Base-by-base conservation (phyloP, 2,888 invertebrate species). In the Rugalucina vietnamica region DNA sequence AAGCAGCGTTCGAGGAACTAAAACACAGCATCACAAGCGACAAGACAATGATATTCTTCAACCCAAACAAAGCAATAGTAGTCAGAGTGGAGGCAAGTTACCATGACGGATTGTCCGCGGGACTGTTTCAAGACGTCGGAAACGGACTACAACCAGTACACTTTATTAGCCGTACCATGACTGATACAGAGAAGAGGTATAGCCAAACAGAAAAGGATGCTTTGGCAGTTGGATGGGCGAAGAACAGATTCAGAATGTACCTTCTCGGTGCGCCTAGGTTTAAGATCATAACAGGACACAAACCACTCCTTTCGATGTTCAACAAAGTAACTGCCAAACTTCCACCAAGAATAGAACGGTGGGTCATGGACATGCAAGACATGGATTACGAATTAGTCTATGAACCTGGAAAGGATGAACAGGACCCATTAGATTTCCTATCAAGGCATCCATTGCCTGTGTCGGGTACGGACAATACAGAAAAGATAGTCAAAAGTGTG, bases 351-450 rank as follows among this genome's bases (percentile, higher is more conserved):
- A 81, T 75, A 60, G 18, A 82, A 71, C 54, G 69, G 29, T 79
- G 83, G 74, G 65, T 79, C 4, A 79, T 79, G 79, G 57, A 72
- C 24, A 73, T 81, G 65, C 81, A 84, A 34, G 76, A 81, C 60
- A 60, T 84, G 18, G 84, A 84, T 69, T 81, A 34, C 69, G 81
- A 84, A 71, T 18, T 84, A 21, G 39, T 77, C 39, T 84, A 84
- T 72, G 81, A 84, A 74, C 84, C 84, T 77, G 85, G 79, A n/a
- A 82, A 79, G 54, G 78, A 79, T 43, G 82, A 78, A 39, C n/a
- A 21, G 39, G 78, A 82, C 49, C 79, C 82, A 60, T 27, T 82
- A n/a, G 74, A 79, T 54, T 82, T 37, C 34, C n/a, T 82, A 73
- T 82, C 82, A 14, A 60, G 82, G 78, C 82, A 79, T 39, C 78